Evolutionary conservation across 2,797 vertebrate species (phyloP).

Genomic region (Propithecus perrieri): DNA sequence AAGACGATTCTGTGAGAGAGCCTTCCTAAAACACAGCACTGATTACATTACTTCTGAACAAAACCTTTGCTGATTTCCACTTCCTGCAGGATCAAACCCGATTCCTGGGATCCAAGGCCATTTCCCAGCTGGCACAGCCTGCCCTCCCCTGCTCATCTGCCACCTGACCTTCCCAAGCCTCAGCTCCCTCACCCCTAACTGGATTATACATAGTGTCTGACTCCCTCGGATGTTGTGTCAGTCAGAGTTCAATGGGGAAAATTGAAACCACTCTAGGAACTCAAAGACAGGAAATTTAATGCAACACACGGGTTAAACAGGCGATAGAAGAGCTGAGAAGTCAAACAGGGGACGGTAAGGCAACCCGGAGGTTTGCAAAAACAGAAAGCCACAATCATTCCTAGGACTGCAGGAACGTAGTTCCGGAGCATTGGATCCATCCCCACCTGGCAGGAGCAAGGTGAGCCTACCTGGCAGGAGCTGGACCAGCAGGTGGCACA

Average conservation of each 20-base stretch:
- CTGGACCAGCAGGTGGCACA: neutral
- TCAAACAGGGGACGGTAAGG: neutral
- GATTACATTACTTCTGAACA: neutral
- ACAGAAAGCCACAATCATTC: neutral
- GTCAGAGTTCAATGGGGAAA: neutral
- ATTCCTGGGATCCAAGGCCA: neutral
- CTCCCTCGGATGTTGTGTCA: neutral
- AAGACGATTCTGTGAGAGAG: neutral
- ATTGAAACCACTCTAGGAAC: neutral
- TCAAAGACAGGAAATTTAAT: slow-evolving; percentile 7
- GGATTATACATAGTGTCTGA: neutral
- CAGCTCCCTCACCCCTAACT: neutral
- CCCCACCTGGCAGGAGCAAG: neutral
- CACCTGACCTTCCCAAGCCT: neutral
- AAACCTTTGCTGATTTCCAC: neutral
- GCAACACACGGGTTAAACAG: neutral
- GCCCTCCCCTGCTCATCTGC: neutral
- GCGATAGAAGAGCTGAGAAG: neutral
- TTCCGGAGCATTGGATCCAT: neutral
- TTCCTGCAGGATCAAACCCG: neutral
- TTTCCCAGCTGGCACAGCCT: neutral
- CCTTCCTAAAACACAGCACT: neutral
- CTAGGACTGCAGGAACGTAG: neutral
- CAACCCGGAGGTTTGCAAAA: neutral
- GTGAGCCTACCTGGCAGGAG: neutral